Base-by-base conservation (phyloP, 1,140 invertebrate species). In the Sycobia sp. region DNA sequence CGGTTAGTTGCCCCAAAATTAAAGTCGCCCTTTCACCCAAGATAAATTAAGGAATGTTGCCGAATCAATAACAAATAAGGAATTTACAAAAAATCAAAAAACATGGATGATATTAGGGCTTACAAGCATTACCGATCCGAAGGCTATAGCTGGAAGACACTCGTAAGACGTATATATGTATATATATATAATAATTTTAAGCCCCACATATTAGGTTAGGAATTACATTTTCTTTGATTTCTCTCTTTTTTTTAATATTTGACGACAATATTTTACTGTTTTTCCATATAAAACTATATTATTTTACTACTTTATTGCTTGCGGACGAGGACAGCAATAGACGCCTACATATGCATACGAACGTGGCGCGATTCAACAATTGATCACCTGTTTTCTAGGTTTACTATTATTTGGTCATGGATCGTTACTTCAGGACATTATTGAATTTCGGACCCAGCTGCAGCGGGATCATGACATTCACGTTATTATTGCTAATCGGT, bases 391-490 rank as follows among this genome's bases (percentile, higher is more conserved):
- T n/a, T 25, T 62, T 50, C 25, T 65, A 79, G 77, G 63, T 76
- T 16, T 73, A 76, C 51, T 57, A 67, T 27, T 73, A 69, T n/a
- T 54, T 76, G 23, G 22, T 71, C 39, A 54, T 58, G 10, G 76
- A 78, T 55, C 60, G 65, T 18, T 67, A 73, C 29, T 51, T 78
- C 2, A 68, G 72, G 43, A 58, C 51, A 7, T 38, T 69, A 47
- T 62, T 77, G 22, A 41, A 71, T 18, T 55, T 76, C 3, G 67
- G 51, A 36, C 56, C 65, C n/a, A 39, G 72, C 5, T 74, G 67
- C 61, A 71, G 74, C 18, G 34, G 68, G 22, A 61, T 79, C 51
- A 76, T 74, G 27, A 57, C 72, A 7, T 25, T 75, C 20, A 71
- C 69, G 10, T 68, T 56, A 22, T 23, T 74, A 27, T 55, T 74